Percentiles rank a stretch among this genome's conserved stretches.
These are phyloP conservation scores for Hippolais icterina DNA, from an alignment of 2,113 vertebrate species.

Conservation along the genomic window DNA sequence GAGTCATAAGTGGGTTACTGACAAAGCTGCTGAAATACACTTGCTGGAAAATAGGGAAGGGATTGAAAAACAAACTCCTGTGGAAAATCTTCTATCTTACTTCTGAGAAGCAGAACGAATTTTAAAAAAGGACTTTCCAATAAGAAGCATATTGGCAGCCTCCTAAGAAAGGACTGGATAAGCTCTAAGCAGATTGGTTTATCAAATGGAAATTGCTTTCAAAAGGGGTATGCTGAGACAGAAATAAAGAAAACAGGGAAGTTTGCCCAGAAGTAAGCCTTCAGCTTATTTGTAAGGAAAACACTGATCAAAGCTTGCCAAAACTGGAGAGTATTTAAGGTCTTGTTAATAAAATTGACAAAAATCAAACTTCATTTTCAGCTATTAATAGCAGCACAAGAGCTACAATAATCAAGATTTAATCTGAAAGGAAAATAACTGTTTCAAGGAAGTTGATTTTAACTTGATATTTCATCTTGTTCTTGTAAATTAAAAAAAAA, in stretches of 20 bases:
- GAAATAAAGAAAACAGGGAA: background rate
- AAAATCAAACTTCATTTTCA: slow-evolving; percentile 19
- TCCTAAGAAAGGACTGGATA: slow-evolving; percentile 37
- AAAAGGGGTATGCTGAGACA: background rate
- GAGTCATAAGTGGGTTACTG: slow-evolving; percentile 22
- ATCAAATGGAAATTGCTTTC: slow-evolving; percentile 51
- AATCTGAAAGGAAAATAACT: background rate
- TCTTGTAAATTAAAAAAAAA: background rate
- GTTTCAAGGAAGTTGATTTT: background rate
- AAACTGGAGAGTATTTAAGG: background rate
- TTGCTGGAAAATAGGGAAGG: background rate
- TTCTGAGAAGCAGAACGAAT: slow-evolving; percentile 39
- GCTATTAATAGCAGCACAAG: background rate
- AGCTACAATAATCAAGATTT: background rate
- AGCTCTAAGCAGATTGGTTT: slow-evolving; percentile 39
- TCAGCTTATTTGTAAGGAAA: background rate
- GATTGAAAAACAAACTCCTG: slow-evolving; percentile 49
- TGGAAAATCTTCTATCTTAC: slow-evolving; percentile 53
- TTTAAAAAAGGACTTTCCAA: slow-evolving; percentile 47
- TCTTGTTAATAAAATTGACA: slow-evolving; percentile 8
- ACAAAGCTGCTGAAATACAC: slow-evolving; percentile 17
- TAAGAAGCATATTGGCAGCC: slow-evolving; percentile 47
- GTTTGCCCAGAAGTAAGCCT: slow-evolving; percentile 15
- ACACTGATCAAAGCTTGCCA: slow-evolving; percentile 25
- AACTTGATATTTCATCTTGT: background rate